Conservation (phyloP, 1,140 invertebrate genomes). For the Drosophila sulfurigaster region DNA sequence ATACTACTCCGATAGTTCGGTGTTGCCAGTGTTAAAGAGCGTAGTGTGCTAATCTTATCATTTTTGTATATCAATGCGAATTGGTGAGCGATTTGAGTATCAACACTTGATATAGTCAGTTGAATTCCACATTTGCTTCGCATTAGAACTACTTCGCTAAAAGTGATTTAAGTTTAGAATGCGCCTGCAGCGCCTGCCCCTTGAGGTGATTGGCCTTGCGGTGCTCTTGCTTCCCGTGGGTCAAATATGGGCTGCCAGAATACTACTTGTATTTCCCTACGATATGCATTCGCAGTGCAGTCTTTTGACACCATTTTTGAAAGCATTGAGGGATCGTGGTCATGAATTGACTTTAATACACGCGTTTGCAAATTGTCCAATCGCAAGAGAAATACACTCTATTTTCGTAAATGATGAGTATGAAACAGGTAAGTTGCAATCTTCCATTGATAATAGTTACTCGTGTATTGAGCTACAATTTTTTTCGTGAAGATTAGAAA, state of each 20-base stretch:
- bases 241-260: conserved; percentile 1
- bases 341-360: conserved; percentile 66
- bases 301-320: conserved; percentile 47
- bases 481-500: neutral
- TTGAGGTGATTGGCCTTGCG: neutral
- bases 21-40: neutral
- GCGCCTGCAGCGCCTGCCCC: conserved; percentile 20
- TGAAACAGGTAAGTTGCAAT: conserved; percentile 29
- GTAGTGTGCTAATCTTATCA: conserved; percentile 34
- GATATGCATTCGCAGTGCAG: conserved; percentile 50
- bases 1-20: neutral
- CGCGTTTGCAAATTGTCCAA: conserved; percentile 32
- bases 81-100: neutral
- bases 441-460: neutral
- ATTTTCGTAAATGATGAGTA: conserved; percentile 41
- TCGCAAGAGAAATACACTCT: conserved; percentile 4
- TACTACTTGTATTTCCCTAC: conserved; percentile 52
- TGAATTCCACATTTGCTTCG: neutral
- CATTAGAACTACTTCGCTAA: neutral
- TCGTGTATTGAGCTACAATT: no score
- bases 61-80: neutral
- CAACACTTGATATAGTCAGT: neutral
- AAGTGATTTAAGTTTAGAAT: neutral
- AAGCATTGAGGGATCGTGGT: conserved; percentile 44
- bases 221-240: neutral